A percentile compares a stretch with the other conserved stretches of the same genome.
phyloP scores from a whole-genome alignment of 2,797 vertebrate genomes.

The Mormyrus proboscirostris region DNA sequence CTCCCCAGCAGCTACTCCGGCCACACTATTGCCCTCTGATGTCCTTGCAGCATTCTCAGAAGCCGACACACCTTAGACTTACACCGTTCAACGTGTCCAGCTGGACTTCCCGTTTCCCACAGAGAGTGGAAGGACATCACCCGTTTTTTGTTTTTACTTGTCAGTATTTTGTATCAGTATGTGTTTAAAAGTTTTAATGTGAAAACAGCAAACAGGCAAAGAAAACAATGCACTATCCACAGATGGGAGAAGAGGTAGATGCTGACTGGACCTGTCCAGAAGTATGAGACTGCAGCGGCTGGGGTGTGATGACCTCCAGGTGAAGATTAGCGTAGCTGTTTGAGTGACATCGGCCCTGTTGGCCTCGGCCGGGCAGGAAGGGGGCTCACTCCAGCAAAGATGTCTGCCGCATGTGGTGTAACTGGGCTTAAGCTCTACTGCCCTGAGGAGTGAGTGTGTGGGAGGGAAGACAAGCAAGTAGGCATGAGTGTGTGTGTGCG shows the following conservation, averaged over 20 bases:
- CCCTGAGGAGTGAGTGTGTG: background rate
- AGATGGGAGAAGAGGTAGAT: background rate
- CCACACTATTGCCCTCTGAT: background rate
- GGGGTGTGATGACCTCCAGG: background rate
- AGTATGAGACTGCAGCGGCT: background rate
- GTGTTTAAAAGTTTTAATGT: conserved; percentile 34
- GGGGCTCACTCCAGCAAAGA: background rate
- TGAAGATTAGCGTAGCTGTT: background rate
- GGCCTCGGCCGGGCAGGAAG: background rate
- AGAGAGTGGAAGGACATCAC: background rate
- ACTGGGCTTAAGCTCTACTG: background rate
- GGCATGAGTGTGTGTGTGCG: background rate
- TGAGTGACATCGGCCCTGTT: background rate
- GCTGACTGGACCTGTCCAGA: background rate
- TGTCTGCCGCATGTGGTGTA: background rate
- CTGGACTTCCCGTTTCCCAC: background rate
- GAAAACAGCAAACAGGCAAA: conserved; percentile 7
- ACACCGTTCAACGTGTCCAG: background rate
- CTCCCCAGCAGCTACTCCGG: conserved; percentile 46
- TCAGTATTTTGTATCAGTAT: conserved; percentile 39
- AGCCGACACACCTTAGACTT: background rate
- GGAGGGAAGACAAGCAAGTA: background rate
- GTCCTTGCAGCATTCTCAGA: background rate
- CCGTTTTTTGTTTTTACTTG: conserved; percentile 14
- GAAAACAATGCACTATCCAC: conserved; percentile 27